Conservation (phyloP, 2,797 vertebrate genomes). For the Mareca strepera region DNA sequence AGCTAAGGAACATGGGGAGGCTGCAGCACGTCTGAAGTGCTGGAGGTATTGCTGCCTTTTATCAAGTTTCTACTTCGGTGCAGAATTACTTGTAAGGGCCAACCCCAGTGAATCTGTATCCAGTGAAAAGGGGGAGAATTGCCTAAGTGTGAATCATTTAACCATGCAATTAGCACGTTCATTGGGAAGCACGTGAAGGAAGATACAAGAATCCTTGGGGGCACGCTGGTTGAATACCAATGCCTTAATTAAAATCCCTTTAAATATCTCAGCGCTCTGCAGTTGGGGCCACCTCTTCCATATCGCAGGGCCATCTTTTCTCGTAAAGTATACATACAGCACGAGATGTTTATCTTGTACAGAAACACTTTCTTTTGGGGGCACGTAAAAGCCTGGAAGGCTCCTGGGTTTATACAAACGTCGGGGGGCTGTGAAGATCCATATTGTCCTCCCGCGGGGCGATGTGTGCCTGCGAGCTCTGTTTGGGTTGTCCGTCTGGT, state of each 20-base stretch:
- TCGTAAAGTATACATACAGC: not conserved
- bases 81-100: not conserved
- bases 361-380: not conserved
- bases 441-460: not conserved
- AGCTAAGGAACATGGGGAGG: not conserved
- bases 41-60: not conserved
- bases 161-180: slow-evolving; percentile 46
- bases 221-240: slow-evolving; percentile 10
- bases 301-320: not conserved
- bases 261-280: not conserved
- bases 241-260: slow-evolving; percentile 45
- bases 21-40: not conserved
- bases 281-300: not conserved
- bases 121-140: not conserved
- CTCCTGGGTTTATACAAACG: not conserved
- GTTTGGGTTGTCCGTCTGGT: not conserved
- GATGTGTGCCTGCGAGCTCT: not conserved
- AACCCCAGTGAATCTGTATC: not conserved
- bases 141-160: slow-evolving; percentile 25
- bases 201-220: slow-evolving; percentile 14
- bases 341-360: not conserved
- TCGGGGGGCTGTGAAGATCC: not conserved
- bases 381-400: not conserved
- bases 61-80: not conserved
- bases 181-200: slow-evolving; percentile 13